Evolutionary conservation across 2,888 invertebrate species (phyloP), one percentile per base, ranked within the genome.

Genomic region (Heliconius aoede): DNA sequence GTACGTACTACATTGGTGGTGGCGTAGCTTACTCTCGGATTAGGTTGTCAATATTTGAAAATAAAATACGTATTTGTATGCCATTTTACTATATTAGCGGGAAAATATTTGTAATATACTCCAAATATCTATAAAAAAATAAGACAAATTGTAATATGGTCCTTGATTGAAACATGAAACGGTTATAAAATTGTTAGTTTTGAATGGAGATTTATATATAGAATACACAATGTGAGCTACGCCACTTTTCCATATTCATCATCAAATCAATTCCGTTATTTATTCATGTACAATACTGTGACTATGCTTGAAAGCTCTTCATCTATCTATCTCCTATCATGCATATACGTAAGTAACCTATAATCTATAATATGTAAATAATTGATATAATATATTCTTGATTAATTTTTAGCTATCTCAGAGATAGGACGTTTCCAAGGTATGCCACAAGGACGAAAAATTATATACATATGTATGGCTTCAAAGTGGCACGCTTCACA

Each of bases 381-480:
- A 26, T 72, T 75, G 62, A 79, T 79, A 86, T 89, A 86, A 86
- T 83, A 77, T 83, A 80, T 87, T 90, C 92, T 84, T 84, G 77
- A 85, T 92, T 88, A 85, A 89, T 90, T 92, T 93, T 91, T 94
- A 97, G 98, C 97, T 97, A 97, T 95, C 97, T 97, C 93, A 96
- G 97, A 96, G 97, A 97, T 96, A 96, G 98, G 97, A 98, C 98
- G 85, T 98, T 97, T 94, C 97, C 97, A 96, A 98, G 98, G 97
- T 97, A 97, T 92, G 96, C 93, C 86, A 82, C 82, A 85, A 82
- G 83, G 82, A 85, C 87, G 87, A 84, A 85, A 85, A 85, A 86
- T 87, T 90, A 84, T 89, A 84, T 89, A 87, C 89, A 88, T 90
- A 1, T 89, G n/a, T n/a, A n/a, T 90, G 80, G 93, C 92, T 93